Base-by-base conservation (phyloP, 1,140 invertebrate species). In the Medauroidea extradentata region DNA sequence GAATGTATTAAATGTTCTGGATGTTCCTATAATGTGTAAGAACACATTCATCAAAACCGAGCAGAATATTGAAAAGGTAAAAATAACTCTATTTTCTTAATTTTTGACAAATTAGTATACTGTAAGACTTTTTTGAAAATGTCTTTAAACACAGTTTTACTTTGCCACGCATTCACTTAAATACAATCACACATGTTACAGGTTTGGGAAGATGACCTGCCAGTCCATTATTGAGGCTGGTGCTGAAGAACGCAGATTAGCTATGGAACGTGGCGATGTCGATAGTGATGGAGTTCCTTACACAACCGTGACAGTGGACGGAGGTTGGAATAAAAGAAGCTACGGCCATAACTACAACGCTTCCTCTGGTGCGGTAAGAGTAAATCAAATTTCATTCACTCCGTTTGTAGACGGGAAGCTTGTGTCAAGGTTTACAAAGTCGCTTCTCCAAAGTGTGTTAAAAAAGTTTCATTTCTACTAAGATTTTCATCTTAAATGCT, bases 261-360 rank as follows among this genome's bases (percentile, higher is more conserved):
- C 67, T 1, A 50, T 52, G 38, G 50, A 59, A 23, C 9, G 14
- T 19, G 62, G 64, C 25, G 57, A 65, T 44, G 53, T 65, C 3
- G 42, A 58, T 42, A 38, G 8, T 2, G 50, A 67, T 55, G 65
- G 65, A 8, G 53, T 63, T n/a, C 67, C 68, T 7, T 19, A 53
- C 3, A 65, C 71, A 38, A 62, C 64, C 5, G 72, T 73, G n/a
- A 61, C 67, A 48, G 66, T 60, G 29, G 67, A 73, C 55, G 70
- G 67, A 13, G 42, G 44, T 39, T 71, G 67, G 65, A 46, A 39
- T 7, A 73, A 70, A 48, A 48, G 69, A 50, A 70, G 68, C 2
- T 72, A 72, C 44, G 63, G 57, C 25, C 49, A 41, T 8, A 63
- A 69, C 41, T 67, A 70, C 56, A 65, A 65, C 29, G 65, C 66